Conservation (phyloP, 2,888 invertebrate genomes). For the Pandemis corylana region DNA sequence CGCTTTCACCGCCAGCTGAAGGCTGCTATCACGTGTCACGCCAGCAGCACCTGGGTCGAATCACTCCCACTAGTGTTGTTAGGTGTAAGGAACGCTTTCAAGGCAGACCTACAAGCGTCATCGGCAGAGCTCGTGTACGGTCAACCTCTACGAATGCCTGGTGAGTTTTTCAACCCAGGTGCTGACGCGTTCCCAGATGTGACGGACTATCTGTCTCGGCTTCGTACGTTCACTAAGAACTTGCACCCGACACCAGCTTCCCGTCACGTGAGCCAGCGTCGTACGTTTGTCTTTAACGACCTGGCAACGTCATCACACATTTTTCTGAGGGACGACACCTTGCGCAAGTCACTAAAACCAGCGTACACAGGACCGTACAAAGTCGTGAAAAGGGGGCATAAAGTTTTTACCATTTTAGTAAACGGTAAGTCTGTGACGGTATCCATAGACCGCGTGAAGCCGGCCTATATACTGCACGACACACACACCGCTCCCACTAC, state of each 20-base stretch:
- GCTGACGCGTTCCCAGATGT: neutral
- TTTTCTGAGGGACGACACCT: slow-evolving; percentile 6
- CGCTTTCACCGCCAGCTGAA: slow-evolving; percentile 61
- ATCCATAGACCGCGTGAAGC: slow-evolving; percentile 1
- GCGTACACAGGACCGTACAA: slow-evolving; percentile 28
- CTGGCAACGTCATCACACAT: neutral
- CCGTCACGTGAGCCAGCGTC: neutral
- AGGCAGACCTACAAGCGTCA: neutral
- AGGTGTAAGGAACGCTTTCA: neutral
- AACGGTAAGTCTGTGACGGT: neutral
- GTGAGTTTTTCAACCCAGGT: neutral
- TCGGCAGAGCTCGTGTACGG: neutral
- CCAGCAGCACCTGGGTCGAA: neutral
- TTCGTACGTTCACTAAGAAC: neutral
- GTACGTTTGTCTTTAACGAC: slow-evolving; percentile 8
- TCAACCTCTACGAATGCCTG: neutral
- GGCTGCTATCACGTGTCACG: slow-evolving; percentile 49
- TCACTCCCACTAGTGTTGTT: neutral
- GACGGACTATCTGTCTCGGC: neutral
- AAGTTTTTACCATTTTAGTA: neutral
- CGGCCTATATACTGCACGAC: neutral
- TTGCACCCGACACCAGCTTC: neutral
- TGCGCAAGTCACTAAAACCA: neutral
- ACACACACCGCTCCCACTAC: no score
- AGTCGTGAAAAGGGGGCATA: slow-evolving; percentile 1